phyloP scores from a whole-genome alignment of 2,797 vertebrate genomes.

The Rhinophrynus dorsalis region DNA sequence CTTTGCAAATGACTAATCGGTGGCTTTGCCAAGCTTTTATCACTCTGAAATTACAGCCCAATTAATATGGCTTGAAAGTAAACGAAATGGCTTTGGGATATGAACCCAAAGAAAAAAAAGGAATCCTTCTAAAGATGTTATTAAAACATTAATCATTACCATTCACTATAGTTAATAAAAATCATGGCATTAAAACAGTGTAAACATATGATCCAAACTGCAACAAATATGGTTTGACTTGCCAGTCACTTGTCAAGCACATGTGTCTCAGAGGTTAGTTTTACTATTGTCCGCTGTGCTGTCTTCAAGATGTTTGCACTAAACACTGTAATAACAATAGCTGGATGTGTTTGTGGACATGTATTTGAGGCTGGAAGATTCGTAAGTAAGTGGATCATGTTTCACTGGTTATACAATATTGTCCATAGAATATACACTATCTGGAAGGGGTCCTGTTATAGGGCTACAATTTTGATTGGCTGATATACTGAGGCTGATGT shows the following conservation, averaged over 20 bases:
- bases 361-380: not conserved
- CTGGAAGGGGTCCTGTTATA: no score
- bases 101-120: not conserved
- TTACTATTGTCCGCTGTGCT: not conserved
- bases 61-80: constrained; percentile 15
- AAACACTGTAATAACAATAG: constrained; percentile 4
- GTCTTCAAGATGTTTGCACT: constrained; percentile 26
- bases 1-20: constrained; percentile 26
- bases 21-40: constrained; percentile 20
- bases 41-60: constrained; percentile 16
- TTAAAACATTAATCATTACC: constrained; percentile 33
- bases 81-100: constrained; percentile 6
- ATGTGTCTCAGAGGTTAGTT: constrained; percentile 1
- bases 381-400: not conserved
- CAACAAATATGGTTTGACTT: not conserved
- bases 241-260: constrained; percentile 13
- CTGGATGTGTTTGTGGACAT: not conserved
- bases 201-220: constrained; percentile 27
- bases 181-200: constrained; percentile 6
- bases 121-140: not conserved
- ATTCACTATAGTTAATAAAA: constrained; percentile 28
- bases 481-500: no score
- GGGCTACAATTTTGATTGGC: no score
- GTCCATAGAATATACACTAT: no score
- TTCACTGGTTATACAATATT: not conserved